Evolutionary conservation across 2,113 vertebrate species (phyloP), one percentile per base, ranked within the genome.

Genomic region (Lamprologus sp.): DNA sequence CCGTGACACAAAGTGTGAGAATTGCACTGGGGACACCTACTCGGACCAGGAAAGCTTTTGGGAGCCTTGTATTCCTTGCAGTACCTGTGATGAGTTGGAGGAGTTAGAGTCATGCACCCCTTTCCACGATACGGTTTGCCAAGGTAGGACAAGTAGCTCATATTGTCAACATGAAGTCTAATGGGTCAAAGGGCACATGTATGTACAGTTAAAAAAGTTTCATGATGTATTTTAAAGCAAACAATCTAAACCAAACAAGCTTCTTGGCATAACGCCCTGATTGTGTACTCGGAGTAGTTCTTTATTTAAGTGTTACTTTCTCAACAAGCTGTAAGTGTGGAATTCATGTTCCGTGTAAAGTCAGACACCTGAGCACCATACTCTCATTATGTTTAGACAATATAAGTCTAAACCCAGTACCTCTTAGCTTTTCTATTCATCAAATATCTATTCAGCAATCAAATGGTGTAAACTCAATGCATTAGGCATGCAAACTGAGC

Each of bases 31-130:
- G 2, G 97, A 97, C 87, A 98, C 97, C 0, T 99, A 95, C 95
- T 99, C 99, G 0, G 98, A 97, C 7, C 97, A 98, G 83, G 98
- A 98, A 82, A 99, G 97, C 87, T 97, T 96, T 1, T 95, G 97
- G 91, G 98, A 99, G 11, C 98, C 98, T 56, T 99, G 99, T 94
- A 96, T 99, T 88, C 98, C 98, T 51, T 99, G 98, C 96, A 96
- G 95, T 2, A 95, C 97, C 81, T 99, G 99, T 1, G 99, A 99
- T 51, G 98, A 98, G 1, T 2, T 63, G 58, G 96, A 93, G 65
- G 91, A 96, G 79, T 21, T 95, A 58, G 33, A 97, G 73, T 8
- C 82, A 58, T 99, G 99, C 95, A 97, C 96, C 2, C 8, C 96
- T 12, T 1, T 73, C 79, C 94, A 89, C 0, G 98, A 99, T 1